Base-by-base conservation (phyloP, 2,888 invertebrate genomes). In the Lithophane leautieri region DNA sequence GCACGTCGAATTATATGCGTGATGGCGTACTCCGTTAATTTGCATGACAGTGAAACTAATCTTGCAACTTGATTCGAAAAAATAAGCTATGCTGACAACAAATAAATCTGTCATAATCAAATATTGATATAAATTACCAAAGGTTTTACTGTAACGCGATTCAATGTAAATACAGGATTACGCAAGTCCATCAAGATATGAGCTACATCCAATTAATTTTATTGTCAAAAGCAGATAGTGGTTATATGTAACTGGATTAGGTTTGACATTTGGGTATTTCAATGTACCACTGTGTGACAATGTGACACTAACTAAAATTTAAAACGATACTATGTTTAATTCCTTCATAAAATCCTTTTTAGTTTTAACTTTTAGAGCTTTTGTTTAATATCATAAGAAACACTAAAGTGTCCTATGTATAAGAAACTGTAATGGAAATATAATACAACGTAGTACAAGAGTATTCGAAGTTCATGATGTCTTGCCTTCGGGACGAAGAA, bases 121-220 rank as follows among this genome's bases (percentile, higher is more conserved):
- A 42, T 42, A 65, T 69, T 63, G 16, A 68, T 47, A 47, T 28
- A n/a, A 28, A 28, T 28, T 28, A 71, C 19, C 6, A 73, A 56
- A 44, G 19, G 19, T 65, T 60, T 76, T 11, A n/a, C 16, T 12
- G 25, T 25, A 22, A 40, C 34, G 14, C 2, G 9, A 34, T 47
- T 67, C 22, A 0, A 19, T 47, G 4, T 58, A 44, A 54, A 28
- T 28, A 19, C 34, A 40, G 22, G 22, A 47, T 63, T 63, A 34
- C 54, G 19, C 14, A 52, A 69, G 28, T 52, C 54, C 28, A 28
- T 73, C 58, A 60, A 63, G 61, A 72, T 82, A 78, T 61, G 42
- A 56, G 52, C n/a, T 58, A 68, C 54, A 68, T 73, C 40, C 56
- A 68, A 66, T 65, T 81, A 28, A 73, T n/a, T n/a, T n/a, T n/a